Evolutionary conservation across 1,140 invertebrate genomes (phyloP).

Genomic region (Drosophila biarmipes): DNA sequence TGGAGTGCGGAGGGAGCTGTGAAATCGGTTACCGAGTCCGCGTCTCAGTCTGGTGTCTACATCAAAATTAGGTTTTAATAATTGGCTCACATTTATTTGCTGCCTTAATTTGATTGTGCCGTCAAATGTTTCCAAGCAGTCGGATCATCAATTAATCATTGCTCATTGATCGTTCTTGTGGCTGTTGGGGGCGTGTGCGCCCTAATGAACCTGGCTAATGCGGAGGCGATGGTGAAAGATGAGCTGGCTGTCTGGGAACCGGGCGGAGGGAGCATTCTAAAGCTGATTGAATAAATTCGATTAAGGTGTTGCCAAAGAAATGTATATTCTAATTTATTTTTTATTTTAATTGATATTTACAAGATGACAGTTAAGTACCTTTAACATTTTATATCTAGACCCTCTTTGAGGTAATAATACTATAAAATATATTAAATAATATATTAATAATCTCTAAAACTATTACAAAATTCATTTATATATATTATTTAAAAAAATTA

Average conservation of each 20-base stretch:
- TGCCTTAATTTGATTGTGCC: constrained; percentile 78
- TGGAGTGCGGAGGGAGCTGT: constrained; percentile 31
- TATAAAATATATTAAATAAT: no score
- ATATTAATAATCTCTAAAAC: no score
- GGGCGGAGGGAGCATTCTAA: background rate
- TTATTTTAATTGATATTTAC: no score
- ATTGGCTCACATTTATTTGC: constrained; percentile 78
- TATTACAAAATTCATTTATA: no score
- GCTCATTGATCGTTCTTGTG: constrained; percentile 56
- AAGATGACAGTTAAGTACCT: no score
- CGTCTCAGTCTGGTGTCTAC: constrained; percentile 43
- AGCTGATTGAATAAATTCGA: constrained; percentile 36
- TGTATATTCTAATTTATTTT: no score
- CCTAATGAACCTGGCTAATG: constrained; percentile 66
- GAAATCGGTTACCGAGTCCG: constrained; percentile 62
- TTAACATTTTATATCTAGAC: no score
- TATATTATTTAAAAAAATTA: no score
- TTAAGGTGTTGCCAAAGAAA: no score
- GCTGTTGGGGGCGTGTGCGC: constrained; percentile 58
- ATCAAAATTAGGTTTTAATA: constrained; percentile 76
- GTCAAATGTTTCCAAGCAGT: constrained; percentile 58
- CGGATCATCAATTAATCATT: constrained; percentile 69
- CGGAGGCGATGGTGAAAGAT: constrained; percentile 23
- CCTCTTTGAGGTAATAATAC: no score
- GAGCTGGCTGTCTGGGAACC: constrained; percentile 24